phyloP scores from a whole-genome alignment of 53 echinoderm and acorn worm genomes.

The Astropecten irregularis region DNA sequence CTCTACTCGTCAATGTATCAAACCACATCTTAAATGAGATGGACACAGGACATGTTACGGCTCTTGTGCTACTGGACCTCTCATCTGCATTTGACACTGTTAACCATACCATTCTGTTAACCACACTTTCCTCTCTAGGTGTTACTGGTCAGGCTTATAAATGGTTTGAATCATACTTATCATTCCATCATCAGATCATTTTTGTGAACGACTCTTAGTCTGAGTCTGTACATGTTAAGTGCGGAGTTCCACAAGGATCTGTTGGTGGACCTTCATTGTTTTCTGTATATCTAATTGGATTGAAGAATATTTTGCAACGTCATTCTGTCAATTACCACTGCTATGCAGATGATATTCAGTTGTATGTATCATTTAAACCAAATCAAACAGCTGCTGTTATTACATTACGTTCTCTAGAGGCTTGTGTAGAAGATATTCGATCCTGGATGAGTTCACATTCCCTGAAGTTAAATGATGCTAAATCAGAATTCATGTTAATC shows the following conservation, averaged over 20 bases:
- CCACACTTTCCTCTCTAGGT: background rate
- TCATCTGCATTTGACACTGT: constrained; percentile 31
- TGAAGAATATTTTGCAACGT: too few relatives aligned
- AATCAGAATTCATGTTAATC: too few relatives aligned
- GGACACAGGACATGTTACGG: constrained; percentile 14
- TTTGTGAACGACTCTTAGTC: background rate
- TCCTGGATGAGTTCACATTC: too few relatives aligned
- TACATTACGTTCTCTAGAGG: too few relatives aligned
- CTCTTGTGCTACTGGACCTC: constrained; percentile 10
- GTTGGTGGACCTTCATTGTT: too few relatives aligned
- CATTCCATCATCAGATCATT: background rate
- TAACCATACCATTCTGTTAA: background rate
- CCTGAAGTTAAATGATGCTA: too few relatives aligned
- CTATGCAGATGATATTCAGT: too few relatives aligned
- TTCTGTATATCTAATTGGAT: too few relatives aligned
- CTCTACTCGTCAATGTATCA: constrained; percentile 28
- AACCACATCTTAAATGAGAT: constrained; percentile 20
- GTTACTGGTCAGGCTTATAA: background rate
- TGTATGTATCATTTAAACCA: too few relatives aligned
- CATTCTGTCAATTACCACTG: too few relatives aligned
- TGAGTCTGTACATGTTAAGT: background rate
- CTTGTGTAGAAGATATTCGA: too few relatives aligned
- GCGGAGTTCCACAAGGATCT: background rate
- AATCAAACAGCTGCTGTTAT: too few relatives aligned
- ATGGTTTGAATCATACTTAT: background rate